Conservation (phyloP, 30 jellyfish, hydroid and myxozoan genomes). For the Nemopilema nomurai region DNA sequence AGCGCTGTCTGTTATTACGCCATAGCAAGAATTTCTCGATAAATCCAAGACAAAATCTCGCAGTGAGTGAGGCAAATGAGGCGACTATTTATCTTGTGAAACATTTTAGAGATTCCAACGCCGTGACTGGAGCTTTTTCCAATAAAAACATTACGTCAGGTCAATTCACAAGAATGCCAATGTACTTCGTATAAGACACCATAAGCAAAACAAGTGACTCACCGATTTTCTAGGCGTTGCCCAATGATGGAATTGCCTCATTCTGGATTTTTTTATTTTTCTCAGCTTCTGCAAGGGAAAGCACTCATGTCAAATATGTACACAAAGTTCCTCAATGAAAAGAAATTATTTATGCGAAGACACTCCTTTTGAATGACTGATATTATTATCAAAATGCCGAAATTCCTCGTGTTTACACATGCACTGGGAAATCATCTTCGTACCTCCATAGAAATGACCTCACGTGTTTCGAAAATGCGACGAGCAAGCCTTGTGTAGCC, state of each 20-base stretch:
- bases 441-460: background rate
- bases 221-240: constrained; percentile 10
- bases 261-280: background rate
- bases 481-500: background rate
- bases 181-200: background rate
- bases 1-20: background rate
- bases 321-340: background rate
- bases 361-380: background rate
- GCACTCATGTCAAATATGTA: constrained; percentile 7
- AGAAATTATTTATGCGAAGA: background rate
- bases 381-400: background rate
- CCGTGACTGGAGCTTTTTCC: background rate
- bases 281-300: background rate
- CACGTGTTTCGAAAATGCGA: background rate
- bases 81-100: background rate
- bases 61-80: background rate
- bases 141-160: background rate
- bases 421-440: background rate
- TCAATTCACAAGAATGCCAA: no score
- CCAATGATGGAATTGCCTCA: background rate
- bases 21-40: background rate
- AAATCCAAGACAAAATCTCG: background rate
- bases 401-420: background rate
- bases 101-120: background rate
- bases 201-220: background rate